Evolutionary conservation across 2,113 vertebrate genomes (phyloP).

Genomic region (Pedetes capensis): DNA sequence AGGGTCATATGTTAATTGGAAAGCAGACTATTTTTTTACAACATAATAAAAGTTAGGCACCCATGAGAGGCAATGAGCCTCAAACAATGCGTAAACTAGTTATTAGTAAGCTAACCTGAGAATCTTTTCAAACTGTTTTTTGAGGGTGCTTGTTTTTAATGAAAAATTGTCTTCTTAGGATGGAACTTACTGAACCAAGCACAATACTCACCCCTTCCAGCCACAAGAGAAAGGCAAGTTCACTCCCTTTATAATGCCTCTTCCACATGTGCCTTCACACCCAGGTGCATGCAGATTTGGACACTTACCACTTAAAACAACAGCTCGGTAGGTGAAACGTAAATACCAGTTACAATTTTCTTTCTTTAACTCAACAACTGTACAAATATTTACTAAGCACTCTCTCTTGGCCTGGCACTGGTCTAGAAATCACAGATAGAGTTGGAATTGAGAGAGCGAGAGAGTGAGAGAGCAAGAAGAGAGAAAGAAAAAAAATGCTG

Average conservation of each 20-base stretch:
- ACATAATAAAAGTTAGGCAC: not conserved
- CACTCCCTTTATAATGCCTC: not conserved
- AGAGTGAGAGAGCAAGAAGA: too few relatives aligned
- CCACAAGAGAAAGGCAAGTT: accelerated
- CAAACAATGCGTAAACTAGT: not conserved
- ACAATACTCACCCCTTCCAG: not conserved
- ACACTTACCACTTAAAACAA: not conserved
- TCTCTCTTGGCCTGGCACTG: not conserved
- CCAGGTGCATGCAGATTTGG: not conserved
- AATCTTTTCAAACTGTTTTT: not conserved
- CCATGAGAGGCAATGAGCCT: not conserved
- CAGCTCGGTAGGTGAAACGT: not conserved
- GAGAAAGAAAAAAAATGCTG: not conserved
- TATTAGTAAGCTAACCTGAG: not conserved
- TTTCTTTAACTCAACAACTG: not conserved
- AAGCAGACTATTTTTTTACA: not conserved
- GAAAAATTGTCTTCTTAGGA: not conserved
- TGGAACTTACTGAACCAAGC: not conserved
- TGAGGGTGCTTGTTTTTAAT: not conserved
- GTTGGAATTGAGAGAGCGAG: not conserved
- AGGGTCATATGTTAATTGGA: not conserved
- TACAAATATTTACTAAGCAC: not conserved
- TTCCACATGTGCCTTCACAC: not conserved
- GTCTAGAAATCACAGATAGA: not conserved
- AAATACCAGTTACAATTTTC: not conserved